A percentile compares a stretch with the other conserved stretches of the same genome.
Conservation (phyloP, 2,113 vertebrate species). For the Neolamprologus longior region DNA sequence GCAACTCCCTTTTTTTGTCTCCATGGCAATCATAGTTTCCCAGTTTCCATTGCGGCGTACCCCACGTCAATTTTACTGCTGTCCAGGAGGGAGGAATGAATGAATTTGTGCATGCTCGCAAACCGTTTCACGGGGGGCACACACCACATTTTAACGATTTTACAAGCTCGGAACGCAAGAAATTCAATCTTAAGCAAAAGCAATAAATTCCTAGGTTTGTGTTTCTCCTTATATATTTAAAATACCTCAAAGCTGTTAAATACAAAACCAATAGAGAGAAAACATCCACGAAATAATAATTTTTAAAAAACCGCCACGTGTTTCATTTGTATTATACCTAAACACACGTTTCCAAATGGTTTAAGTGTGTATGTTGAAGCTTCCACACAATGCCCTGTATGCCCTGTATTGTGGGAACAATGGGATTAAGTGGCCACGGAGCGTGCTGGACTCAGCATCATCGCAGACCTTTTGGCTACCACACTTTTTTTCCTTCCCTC, state of each 20-base stretch:
- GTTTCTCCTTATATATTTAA: neutral
- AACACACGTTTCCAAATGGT: neutral
- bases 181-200: neutral
- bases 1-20: conserved; percentile 52
- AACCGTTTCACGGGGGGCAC: neutral
- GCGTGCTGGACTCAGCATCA: conserved; percentile 1
- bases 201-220: neutral
- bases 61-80: conserved; percentile 30
- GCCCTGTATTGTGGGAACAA: neutral
- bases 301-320: rapidly evolving
- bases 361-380: neutral
- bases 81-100: neutral
- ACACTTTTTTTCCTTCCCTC: neutral
- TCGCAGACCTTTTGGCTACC: neutral
- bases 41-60: conserved; percentile 32
- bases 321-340: neutral
- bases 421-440: neutral
- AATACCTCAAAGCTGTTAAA: neutral
- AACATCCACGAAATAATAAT: neutral
- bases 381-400: neutral
- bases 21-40: conserved; percentile 58
- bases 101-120: neutral
- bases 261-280: neutral
- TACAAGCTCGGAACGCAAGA: neutral
- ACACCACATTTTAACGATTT: neutral